A percentile compares a stretch with the other conserved stretches of the same genome.
Conservation (phyloP, 2,113 vertebrate species). For the Platysternon megacephalum region DNA sequence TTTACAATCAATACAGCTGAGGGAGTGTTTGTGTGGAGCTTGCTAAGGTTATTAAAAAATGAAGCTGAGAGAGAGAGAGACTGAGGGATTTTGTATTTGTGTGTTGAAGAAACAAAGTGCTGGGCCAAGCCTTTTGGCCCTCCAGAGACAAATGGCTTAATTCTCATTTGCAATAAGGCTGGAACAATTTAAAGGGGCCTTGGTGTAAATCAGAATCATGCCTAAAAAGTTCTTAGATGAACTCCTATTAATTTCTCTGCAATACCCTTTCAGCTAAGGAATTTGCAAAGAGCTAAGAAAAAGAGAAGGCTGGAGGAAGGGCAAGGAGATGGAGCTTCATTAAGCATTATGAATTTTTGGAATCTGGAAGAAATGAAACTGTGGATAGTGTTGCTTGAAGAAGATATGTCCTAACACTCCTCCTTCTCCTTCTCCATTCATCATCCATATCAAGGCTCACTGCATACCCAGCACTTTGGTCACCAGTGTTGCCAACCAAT, state of each 20-base stretch:
- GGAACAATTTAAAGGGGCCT: neutral
- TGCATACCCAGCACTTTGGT: neutral
- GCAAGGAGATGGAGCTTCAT: neutral
- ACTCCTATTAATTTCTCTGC: neutral
- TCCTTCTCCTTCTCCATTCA: neutral
- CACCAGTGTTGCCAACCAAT: neutral
- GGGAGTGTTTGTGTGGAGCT: constrained; percentile 5
- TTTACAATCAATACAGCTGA: constrained; percentile 41
- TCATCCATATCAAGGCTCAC: neutral
- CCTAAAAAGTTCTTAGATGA: neutral
- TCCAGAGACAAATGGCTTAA: accelerated
- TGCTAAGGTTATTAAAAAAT: constrained; percentile 11
- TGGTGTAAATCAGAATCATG: neutral
- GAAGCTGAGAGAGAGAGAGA: neutral
- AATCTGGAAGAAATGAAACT: neutral
- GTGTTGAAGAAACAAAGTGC: neutral
- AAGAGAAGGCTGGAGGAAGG: neutral
- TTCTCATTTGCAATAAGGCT: neutral
- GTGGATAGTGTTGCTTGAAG: neutral
- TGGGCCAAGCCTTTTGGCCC: neutral
- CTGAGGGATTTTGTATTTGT: neutral
- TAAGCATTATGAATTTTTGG: neutral
- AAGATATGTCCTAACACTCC: neutral
- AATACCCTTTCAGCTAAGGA: neutral
- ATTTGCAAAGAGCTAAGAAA: neutral